phyloP scores from a whole-genome alignment of 2,113 vertebrate genomes.

The human (Homo sapiens) region GRCh38 chr18:20947001-20947500 shows the following conservation, averaged over 20 bases:
- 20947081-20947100: background rate
- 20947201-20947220: background rate
- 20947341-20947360: background rate
- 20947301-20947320: background rate
- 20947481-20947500: background rate
- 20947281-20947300: background rate
- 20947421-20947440: background rate
- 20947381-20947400: background rate
- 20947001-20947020: background rate
- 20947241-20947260: background rate
- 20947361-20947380: background rate
- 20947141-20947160: background rate
- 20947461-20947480: background rate
- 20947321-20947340: background rate
- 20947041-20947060: background rate
- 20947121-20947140: background rate
- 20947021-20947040: background rate
- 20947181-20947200: background rate
- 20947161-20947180: background rate
- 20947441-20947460: background rate
- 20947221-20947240: conserved; percentile 2
- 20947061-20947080: background rate
- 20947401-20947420: background rate
- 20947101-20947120: background rate
- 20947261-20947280: background rate